Base-by-base conservation (phyloP, 2,113 vertebrate species). In the Nothoprocta pentlandii region DNA sequence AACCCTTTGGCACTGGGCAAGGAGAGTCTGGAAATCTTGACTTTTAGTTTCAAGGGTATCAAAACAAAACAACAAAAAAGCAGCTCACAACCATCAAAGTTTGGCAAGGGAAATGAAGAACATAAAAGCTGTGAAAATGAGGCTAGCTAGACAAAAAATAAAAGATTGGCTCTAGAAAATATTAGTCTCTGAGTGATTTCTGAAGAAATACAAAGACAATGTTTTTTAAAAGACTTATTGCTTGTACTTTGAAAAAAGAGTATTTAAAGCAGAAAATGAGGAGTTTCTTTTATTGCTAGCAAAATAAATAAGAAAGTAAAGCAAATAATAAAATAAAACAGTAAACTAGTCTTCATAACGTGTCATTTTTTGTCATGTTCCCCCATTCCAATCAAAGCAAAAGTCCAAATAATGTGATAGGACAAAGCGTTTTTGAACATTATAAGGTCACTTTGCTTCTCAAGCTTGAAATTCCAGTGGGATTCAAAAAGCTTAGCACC, bases 81-180 rank as follows among this genome's bases (percentile, higher is more conserved):
- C 13, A 90, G 32, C 63, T 93, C 85, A 69, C 77, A 83, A 12
- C 32, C 78, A 80, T 83, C 39, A 62, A 92, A 92, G 34, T 85
- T 74, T 97, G 96, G 95, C 94, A 95, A 87, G 36, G 83, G 49
- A 88, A 81, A 25, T 13, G 54, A 49, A 94, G 87, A 94, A 87
- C 36, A 82, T 90, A 96, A 94, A 97, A 96, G 44, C 80, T 96
- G 94, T 91, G 89, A 96, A 97, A 96, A 84, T 89, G 32, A 96
- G 23, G 36, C 61, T 93, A 66, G 71, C 39, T 53, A 76, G 77
- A 79, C 59, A 88, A 90, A 95, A 84, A 73, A 90, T 89, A 85
- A 63, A 89, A 8, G 32, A n/a, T 53, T 89, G 74, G 81, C 73
- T 73, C 28, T 76, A 93, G 41, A 95, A 93, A 93, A 79, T 79